A percentile compares a stretch with the other conserved stretches of the same genome.
phyloP scores from a whole-genome alignment of 2,113 vertebrate genomes.

The Dolichotis patagonum region DNA sequence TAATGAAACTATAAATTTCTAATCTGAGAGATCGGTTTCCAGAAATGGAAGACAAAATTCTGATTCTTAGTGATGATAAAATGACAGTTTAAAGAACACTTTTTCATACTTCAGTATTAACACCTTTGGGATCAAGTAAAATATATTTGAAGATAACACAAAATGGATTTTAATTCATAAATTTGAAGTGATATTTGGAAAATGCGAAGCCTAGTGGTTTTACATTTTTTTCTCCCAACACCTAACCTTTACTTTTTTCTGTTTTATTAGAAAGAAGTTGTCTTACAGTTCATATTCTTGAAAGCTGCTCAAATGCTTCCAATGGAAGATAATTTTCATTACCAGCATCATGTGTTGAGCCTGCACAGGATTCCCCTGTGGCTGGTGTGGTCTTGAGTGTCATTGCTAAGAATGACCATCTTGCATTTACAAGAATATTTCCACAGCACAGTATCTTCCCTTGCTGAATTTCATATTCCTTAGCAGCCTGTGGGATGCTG shows the following conservation, averaged over 20 bases:
- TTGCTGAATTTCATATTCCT: conserved; percentile 59
- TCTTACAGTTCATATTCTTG: conserved; percentile 26
- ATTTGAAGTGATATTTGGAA: background rate
- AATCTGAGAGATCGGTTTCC: background rate
- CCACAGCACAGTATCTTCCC: conserved; percentile 3
- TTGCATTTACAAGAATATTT: background rate
- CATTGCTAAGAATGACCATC: conserved; percentile 19
- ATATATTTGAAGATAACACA: background rate
- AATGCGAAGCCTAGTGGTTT: background rate
- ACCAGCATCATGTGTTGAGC: background rate
- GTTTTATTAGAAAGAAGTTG: background rate
- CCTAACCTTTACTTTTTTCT: background rate
- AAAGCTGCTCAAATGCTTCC: conserved; percentile 28
- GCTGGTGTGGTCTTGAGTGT: background rate
- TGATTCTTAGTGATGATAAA: background rate
- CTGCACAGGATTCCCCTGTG: background rate
- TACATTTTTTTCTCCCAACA: background rate
- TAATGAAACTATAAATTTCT: background rate
- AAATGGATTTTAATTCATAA: background rate
- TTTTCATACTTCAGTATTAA: background rate
- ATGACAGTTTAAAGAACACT: too few species aligned
- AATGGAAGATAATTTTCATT: background rate
- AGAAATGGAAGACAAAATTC: background rate
- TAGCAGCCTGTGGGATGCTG: conserved; percentile 55
- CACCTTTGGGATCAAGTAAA: background rate